Conservation (phyloP, 23 tunicate species). For the Ascidia mentula region DNA sequence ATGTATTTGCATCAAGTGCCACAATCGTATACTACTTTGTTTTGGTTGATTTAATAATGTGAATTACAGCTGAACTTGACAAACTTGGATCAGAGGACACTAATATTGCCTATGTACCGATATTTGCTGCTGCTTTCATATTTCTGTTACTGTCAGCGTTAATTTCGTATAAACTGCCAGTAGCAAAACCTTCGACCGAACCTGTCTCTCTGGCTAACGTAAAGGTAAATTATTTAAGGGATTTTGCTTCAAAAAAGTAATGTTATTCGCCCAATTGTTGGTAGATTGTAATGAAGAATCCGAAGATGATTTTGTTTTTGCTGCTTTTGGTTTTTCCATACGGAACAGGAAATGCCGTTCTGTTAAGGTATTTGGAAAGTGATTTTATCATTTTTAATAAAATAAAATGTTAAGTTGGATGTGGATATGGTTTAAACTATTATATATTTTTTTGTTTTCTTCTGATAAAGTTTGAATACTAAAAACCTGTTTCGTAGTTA, state of each 20-base stretch:
- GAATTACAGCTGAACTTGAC: background rate
- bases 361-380: background rate
- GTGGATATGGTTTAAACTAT: too few species aligned
- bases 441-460: too few species aligned
- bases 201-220: too few species aligned
- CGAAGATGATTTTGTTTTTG: conserved; percentile 13
- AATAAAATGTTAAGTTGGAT: too few species aligned
- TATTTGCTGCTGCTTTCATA: conserved; percentile 14
- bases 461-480: too few species aligned
- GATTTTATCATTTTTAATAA: too few species aligned
- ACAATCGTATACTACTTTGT: too few species aligned
- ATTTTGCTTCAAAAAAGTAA: too few species aligned
- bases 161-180: conserved; percentile 15
- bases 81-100: background rate
- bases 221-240: too few species aligned
- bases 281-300: background rate
- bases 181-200: background rate
- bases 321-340: background rate
- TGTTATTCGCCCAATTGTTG: too few species aligned
- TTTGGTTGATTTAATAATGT: too few species aligned
- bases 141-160: conserved; percentile 19
- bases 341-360: background rate
- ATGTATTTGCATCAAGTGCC: too few species aligned
- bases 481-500: background rate
- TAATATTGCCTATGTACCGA: background rate